Conservation (phyloP, 2,888 invertebrate genomes). For the Lucinisca nassula region DNA sequence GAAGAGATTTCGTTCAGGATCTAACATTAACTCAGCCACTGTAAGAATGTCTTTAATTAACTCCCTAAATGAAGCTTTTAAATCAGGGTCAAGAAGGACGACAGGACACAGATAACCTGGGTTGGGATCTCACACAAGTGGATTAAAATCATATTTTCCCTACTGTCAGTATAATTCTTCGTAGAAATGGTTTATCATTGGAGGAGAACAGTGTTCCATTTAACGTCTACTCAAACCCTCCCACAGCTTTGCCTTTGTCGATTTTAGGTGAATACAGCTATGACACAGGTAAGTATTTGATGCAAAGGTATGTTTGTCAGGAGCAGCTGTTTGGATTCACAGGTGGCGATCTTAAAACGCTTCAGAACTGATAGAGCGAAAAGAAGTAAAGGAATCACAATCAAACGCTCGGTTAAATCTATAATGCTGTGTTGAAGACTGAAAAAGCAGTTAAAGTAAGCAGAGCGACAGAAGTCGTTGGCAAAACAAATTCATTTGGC, state of each 20-base stretch:
- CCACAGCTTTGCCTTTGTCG: not conserved
- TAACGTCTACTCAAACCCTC: not conserved
- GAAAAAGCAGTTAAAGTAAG: not conserved
- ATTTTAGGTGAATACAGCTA: not conserved
- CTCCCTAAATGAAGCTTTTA: slow-evolving; percentile 13
- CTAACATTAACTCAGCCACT: slow-evolving; percentile 27
- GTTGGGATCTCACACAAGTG: slow-evolving; percentile 6
- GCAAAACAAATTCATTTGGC: not conserved
- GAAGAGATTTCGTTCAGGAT: slow-evolving; percentile 48
- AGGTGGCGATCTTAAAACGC: not conserved
- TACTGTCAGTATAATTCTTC: slow-evolving; percentile 3
- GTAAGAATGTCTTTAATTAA: slow-evolving; percentile 41
- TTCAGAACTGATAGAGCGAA: not conserved
- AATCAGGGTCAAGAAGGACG: not conserved
- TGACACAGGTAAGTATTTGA: not conserved
- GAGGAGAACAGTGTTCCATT: not conserved
- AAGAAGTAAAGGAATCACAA: not conserved
- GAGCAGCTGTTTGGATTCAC: not conserved
- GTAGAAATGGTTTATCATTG: not conserved
- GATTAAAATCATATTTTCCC: slow-evolving; percentile 9
- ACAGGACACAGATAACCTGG: not conserved
- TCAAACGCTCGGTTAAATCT: not conserved
- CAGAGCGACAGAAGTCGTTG: not conserved
- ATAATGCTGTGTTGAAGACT: not conserved
- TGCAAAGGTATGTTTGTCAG: not conserved